Conservation (phyloP, 2,888 invertebrate genomes). For the Odontothrips loti region DNA sequence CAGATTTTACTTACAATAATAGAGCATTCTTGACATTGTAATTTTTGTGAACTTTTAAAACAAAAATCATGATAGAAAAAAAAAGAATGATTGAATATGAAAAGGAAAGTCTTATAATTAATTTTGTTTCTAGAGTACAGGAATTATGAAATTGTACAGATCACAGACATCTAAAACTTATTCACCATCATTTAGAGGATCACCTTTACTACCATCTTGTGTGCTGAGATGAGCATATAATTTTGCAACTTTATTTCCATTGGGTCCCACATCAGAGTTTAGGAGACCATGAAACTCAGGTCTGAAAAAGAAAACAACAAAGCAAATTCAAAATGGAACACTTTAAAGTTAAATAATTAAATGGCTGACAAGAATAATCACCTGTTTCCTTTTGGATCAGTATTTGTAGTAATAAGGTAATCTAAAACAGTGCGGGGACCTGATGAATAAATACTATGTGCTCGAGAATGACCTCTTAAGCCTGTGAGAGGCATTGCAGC, state of each 20-base stretch:
- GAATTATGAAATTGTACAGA: conserved; percentile 11
- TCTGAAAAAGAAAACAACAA: conserved; percentile 40
- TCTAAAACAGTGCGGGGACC: conserved; percentile 29
- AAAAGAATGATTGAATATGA: conserved; percentile 27
- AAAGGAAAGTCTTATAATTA: conserved; percentile 31
- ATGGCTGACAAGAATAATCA: not conserved
- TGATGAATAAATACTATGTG: not conserved
- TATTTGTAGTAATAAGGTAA: conserved; percentile 28
- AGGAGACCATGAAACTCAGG: conserved; percentile 59
- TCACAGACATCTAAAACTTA: conserved; percentile 9
- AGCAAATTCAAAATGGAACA: not conserved
- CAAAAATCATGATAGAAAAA: conserved; percentile 27
- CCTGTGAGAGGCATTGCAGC: conserved; percentile 32
- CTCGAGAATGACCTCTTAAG: conserved; percentile 35
- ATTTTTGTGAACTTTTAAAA: not conserved
- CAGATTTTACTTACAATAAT: too few relatives aligned
- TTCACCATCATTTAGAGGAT: not conserved
- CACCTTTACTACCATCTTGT: conserved; percentile 43
- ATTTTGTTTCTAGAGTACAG: conserved; percentile 27
- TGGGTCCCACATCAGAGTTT: conserved; percentile 43
- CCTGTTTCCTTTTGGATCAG: conserved; percentile 23
- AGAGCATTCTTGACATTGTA: too few relatives aligned
- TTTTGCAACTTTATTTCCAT: conserved; percentile 59
- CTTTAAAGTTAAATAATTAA: not conserved
- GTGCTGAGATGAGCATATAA: conserved; percentile 68